Percentiles rank a stretch among this genome's conserved stretches.
Evolutionary conservation across 2,797 vertebrate species (phyloP).

Genomic region (Anguilla marmorata): DNA sequence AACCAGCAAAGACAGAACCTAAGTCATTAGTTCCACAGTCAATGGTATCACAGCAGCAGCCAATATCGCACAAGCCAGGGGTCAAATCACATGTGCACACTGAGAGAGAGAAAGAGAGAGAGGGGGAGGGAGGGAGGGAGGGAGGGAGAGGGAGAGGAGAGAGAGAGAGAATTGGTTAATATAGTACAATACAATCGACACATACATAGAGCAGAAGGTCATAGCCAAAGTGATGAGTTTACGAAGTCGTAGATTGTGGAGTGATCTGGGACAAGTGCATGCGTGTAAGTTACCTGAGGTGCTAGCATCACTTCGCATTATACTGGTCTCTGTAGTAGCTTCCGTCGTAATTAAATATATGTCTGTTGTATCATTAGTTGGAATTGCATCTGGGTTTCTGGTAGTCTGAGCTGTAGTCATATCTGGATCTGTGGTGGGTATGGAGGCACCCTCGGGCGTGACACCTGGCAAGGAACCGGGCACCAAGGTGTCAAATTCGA

Average conservation of each 20-base stretch:
- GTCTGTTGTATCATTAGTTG: conserved; percentile 20
- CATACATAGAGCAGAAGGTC: neutral
- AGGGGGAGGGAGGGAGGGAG: neutral
- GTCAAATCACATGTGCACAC: conserved; percentile 72
- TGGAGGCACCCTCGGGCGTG: conserved; percentile 25
- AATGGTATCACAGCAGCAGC: conserved; percentile 73
- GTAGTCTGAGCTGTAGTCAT: neutral
- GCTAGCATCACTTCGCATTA: neutral
- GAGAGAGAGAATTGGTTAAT: neutral
- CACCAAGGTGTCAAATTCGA: neutral
- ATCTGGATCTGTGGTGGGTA: conserved; percentile 35
- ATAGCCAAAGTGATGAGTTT: neutral
- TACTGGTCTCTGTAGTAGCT: conserved; percentile 5
- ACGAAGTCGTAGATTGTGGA: neutral
- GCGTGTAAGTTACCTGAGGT: neutral
- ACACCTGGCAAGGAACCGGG: neutral
- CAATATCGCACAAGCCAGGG: conserved; percentile 71
- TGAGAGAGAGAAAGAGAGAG: conserved; percentile 40
- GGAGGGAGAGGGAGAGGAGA: neutral
- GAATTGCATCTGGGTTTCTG: neutral
- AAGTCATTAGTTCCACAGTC: conserved; percentile 68
- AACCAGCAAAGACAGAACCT: conserved; percentile 65
- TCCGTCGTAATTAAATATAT: conserved; percentile 14
- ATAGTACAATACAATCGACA: neutral
- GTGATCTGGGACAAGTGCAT: neutral